Evolutionary conservation across 2,888 invertebrate genomes (phyloP).

Genomic region (Clanis bilineata): DNA sequence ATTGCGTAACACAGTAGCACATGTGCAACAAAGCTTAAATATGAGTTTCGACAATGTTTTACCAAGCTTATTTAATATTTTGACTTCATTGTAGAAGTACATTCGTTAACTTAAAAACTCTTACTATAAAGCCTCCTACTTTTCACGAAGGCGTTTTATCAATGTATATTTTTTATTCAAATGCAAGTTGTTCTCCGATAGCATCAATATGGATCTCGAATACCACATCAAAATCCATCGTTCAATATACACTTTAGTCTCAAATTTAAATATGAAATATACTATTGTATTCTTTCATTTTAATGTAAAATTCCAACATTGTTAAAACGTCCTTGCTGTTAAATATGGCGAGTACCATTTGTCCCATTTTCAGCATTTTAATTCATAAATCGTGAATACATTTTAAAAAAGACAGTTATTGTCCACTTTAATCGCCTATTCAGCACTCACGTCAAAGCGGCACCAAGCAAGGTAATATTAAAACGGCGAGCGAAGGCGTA

Average conservation of each 20-base stretch:
- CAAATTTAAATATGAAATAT: neutral
- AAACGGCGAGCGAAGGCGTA: constrained; percentile 47
- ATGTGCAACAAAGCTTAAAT: too few species aligned
- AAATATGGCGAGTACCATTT: constrained; percentile 23
- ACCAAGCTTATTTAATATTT: too few species aligned
- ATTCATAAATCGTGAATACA: constrained; percentile 33
- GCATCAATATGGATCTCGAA: neutral
- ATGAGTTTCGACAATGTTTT: too few species aligned
- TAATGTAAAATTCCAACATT: neutral
- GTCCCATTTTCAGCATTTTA: constrained; percentile 24
- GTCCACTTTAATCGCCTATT: constrained; percentile 39
- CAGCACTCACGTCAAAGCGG: constrained; percentile 35
- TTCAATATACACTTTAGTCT: neutral
- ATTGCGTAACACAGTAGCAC: too few species aligned
- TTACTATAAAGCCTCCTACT: too few species aligned
- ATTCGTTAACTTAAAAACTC: too few species aligned
- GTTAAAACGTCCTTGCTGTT: neutral
- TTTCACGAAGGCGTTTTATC: too few species aligned
- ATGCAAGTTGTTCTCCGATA: neutral
- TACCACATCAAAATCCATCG: neutral
- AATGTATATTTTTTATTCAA: too few species aligned
- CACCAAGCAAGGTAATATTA: constrained; percentile 40
- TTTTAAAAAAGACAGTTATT: constrained; percentile 35
- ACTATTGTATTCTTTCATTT: neutral
- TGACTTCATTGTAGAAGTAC: too few species aligned